phyloP scores from a whole-genome alignment of 2,797 vertebrate genomes.

The Anguilla megastoma region DNA sequence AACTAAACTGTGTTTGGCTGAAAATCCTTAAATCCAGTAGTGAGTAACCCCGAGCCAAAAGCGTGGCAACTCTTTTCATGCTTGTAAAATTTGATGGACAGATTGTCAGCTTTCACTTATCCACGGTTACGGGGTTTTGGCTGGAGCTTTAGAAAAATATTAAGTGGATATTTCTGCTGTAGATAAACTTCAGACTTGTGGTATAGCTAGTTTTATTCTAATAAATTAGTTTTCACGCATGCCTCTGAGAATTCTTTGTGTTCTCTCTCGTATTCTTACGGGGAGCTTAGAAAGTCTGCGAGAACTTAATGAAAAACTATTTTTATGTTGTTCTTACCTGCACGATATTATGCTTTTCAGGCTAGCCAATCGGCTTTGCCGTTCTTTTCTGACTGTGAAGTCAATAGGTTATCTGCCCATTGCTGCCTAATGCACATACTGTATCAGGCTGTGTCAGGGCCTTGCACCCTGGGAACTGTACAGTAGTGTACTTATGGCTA shows the following conservation, averaged over 20 bases:
- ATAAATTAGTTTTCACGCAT: not conserved
- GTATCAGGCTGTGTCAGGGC: not conserved
- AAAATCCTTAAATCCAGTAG: conserved; percentile 18
- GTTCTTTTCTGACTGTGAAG: not conserved
- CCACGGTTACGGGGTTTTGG: not conserved
- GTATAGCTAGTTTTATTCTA: not conserved
- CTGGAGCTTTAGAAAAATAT: conserved; percentile 16
- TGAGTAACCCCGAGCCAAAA: conserved; percentile 6
- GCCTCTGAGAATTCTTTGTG: not conserved
- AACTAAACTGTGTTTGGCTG: conserved; percentile 9
- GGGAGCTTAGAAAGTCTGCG: not conserved
- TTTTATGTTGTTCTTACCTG: not conserved
- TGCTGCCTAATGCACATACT: not conserved
- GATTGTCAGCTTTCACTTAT: conserved; percentile 10
- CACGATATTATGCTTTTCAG: not conserved
- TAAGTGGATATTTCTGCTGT: conserved; percentile 11
- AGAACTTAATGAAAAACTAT: not conserved
- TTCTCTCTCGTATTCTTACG: not conserved
- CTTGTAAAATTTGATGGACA: conserved; percentile 20
- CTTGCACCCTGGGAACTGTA: not conserved
- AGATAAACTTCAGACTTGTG: not conserved
- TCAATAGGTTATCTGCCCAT: not conserved
- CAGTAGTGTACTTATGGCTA: not conserved
- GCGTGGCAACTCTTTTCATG: conserved; percentile 15
- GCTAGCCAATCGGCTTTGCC: not conserved